phyloP scores from a whole-genome alignment of 1,140 invertebrate species.

The Brachionus paranguensis region DNA sequence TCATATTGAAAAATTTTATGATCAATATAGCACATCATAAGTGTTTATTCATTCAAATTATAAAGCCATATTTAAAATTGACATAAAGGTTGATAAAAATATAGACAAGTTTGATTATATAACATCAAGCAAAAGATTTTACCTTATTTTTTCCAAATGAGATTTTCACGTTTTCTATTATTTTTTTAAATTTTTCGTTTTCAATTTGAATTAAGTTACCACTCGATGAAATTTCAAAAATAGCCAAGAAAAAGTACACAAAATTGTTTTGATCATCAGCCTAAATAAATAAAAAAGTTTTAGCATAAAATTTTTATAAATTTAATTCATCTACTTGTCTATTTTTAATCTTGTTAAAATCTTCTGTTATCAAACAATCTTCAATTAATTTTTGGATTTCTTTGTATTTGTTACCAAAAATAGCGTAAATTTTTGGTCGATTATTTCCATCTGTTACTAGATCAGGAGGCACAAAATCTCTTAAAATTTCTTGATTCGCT shows the following conservation, averaged over 20 bases:
- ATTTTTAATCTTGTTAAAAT: background rate
- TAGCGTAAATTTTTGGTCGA: background rate
- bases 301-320: background rate
- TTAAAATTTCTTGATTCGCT: background rate
- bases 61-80: too few species aligned
- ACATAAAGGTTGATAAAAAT: too few species aligned
- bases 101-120: too few species aligned
- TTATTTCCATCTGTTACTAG: background rate
- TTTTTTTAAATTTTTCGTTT: conserved; percentile 4
- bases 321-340: background rate
- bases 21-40: too few species aligned
- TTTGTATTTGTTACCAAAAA: background rate
- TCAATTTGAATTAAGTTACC: background rate
- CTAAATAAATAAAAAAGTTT: background rate
- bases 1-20: too few species aligned
- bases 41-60: too few species aligned
- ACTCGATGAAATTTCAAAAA: background rate
- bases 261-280: background rate
- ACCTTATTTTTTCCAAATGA: background rate
- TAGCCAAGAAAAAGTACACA: background rate
- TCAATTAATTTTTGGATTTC: background rate
- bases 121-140: background rate
- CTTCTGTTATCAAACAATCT: background rate
- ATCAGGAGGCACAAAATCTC: background rate
- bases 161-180: background rate